phyloP scores from a whole-genome alignment of 2,888 invertebrate genomes.

The Rhagonycha lutea region DNA sequence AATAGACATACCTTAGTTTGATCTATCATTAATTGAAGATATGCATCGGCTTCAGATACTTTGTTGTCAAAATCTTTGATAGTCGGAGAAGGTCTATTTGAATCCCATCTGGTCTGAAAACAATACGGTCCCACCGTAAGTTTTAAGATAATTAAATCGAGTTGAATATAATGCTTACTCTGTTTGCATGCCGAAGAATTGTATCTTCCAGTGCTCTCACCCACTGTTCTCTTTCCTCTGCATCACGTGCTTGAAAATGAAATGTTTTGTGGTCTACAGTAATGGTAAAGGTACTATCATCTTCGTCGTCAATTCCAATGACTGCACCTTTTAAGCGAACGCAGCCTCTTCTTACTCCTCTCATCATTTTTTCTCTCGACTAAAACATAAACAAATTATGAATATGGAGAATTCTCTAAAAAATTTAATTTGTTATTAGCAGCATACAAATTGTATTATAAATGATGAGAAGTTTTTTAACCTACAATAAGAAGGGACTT shows the following conservation, averaged over 20 bases:
- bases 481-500: not conserved
- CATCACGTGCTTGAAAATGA: conserved; percentile 97
- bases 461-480: not conserved
- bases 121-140: conserved; percentile 2
- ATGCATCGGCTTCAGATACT: conserved; percentile 93
- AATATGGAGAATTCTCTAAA: not conserved
- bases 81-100: conserved; percentile 61
- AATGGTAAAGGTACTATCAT: conserved; percentile 98
- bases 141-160: not conserved
- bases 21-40: conserved; percentile 93
- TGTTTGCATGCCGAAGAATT: conserved; percentile 80
- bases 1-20: conserved; percentile 80
- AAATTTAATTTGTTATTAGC: not conserved
- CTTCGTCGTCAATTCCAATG: conserved; percentile 98
- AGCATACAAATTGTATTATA: too few species aligned
- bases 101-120: conserved; percentile 62
- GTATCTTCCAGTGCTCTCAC: conserved; percentile 93
- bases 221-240: conserved; percentile 95
- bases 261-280: conserved; percentile 99
- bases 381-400: conserved; percentile 58
- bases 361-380: conserved; percentile 99
- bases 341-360: conserved; percentile 94
- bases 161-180: conserved; percentile 53
- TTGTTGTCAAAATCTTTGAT: conserved; percentile 82
- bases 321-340: conserved; percentile 96